A percentile compares a stretch with the other conserved stretches of the same genome.
Conservation (phyloP, 2,888 invertebrate genomes). For the Andrena minutula region DNA sequence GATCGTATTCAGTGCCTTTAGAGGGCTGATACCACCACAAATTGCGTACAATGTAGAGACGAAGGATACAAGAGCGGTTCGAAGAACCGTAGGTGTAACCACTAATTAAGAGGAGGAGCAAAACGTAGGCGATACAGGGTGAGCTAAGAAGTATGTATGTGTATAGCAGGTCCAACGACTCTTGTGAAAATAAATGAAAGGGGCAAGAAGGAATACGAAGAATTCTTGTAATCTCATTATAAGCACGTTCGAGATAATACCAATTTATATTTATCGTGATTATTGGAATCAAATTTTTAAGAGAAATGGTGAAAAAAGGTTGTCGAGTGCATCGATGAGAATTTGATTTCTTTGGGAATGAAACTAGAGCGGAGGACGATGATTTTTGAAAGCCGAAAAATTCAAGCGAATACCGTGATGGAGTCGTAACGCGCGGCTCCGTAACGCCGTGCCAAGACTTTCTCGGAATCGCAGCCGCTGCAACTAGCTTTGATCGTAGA, state of each 20-base stretch:
- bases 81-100: conserved; percentile 10
- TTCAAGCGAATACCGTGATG: conserved; percentile 5
- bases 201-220: not conserved
- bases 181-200: not conserved
- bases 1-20: not conserved
- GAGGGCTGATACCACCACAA: not conserved
- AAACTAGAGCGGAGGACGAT: not conserved
- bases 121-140: not conserved
- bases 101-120: not conserved
- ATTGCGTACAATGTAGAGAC: not conserved
- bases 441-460: conserved; percentile 61
- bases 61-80: not conserved
- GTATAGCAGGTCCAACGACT: not conserved
- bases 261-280: too few species aligned
- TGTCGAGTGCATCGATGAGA: not conserved
- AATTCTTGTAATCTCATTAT: not conserved
- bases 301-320: too few species aligned
- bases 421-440: conserved; percentile 4
- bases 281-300: too few species aligned
- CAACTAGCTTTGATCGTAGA: conserved; percentile 63
- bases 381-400: not conserved
- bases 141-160: not conserved
- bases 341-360: not conserved
- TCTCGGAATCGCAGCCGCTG: conserved; percentile 53
- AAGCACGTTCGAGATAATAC: not conserved